phyloP scores from a whole-genome alignment of 2,113 vertebrate species.

The Rhombomys opimus region DNA sequence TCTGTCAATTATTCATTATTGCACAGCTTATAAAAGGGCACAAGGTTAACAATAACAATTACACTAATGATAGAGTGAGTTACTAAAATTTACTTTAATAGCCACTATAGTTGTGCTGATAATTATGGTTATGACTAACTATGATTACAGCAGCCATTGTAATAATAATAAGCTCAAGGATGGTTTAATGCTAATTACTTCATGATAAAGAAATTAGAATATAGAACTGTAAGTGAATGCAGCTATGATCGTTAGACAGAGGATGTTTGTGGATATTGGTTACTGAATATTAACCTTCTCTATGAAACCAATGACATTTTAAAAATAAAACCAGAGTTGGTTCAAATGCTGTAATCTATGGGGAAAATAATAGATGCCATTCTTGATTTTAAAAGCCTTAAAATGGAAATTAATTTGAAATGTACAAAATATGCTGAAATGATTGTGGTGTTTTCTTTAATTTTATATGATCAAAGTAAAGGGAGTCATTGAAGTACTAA shows the following conservation, averaged over 20 bases:
- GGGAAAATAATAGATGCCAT: background rate
- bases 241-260: conserved; percentile 29
- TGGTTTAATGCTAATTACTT: conserved; percentile 71
- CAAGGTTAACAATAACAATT: conserved; percentile 73
- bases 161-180: conserved; percentile 72
- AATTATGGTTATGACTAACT: conserved; percentile 76
- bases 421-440: background rate
- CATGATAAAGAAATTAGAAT: conserved; percentile 76
- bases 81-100: conserved; percentile 79
- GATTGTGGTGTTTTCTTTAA: background rate
- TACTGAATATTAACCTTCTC: conserved; percentile 44
- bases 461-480: background rate
- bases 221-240: conserved; percentile 59
- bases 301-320: conserved; percentile 50
- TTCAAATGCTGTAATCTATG: background rate
- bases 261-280: conserved; percentile 34
- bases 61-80: conserved; percentile 75
- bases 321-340: conserved; percentile 20
- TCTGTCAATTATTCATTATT: conserved; percentile 69
- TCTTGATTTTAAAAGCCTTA: conserved; percentile 49
- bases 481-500: background rate
- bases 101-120: conserved; percentile 72
- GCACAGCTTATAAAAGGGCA: conserved; percentile 65
- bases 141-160: conserved; percentile 71
- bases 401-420: conserved; percentile 15